A percentile compares a stretch with the other conserved stretches of the same genome.
Conservation (phyloP, 1,140 invertebrate species). For the Zaprionus taronus region DNA sequence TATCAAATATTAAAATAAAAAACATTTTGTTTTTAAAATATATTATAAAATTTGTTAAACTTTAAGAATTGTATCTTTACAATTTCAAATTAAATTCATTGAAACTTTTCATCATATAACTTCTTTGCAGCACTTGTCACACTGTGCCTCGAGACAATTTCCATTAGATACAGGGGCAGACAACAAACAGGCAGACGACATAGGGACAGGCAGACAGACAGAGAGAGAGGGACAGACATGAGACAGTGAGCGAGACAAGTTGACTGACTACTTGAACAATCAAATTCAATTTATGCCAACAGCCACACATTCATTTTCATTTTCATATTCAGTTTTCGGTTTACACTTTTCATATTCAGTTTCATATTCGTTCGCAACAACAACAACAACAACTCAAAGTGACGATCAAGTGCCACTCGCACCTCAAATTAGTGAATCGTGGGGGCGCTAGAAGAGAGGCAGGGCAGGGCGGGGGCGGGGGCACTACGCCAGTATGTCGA, state of each 20-base stretch:
- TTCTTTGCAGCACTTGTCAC: background rate
- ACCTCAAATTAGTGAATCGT: slow-evolving; percentile 41
- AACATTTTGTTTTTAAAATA: no score
- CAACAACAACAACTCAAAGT: slow-evolving; percentile 50
- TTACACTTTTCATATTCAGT: slow-evolving; percentile 45
- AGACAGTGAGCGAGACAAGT: slow-evolving; percentile 41
- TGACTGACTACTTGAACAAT: slow-evolving; percentile 75
- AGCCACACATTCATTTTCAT: slow-evolving; percentile 65
- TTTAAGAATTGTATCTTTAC: no score
- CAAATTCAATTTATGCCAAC: slow-evolving; percentile 78
- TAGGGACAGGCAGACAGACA: background rate
- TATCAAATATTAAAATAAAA: no score
- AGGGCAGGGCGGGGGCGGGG: background rate
- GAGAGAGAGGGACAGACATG: background rate
- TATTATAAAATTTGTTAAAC: no score
- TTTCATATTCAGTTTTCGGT: slow-evolving; percentile 48
- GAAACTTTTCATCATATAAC: background rate
- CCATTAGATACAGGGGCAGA: slow-evolving; percentile 63
- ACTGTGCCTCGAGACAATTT: slow-evolving; percentile 58
- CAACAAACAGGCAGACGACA: background rate
- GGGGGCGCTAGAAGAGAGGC: background rate
- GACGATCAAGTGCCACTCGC: slow-evolving; percentile 69
- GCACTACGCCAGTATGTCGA: background rate
- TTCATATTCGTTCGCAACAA: slow-evolving; percentile 60
- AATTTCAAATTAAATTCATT: no score